phyloP scores from a whole-genome alignment of 2,888 invertebrate species.

The Scaeva pyrastri region DNA sequence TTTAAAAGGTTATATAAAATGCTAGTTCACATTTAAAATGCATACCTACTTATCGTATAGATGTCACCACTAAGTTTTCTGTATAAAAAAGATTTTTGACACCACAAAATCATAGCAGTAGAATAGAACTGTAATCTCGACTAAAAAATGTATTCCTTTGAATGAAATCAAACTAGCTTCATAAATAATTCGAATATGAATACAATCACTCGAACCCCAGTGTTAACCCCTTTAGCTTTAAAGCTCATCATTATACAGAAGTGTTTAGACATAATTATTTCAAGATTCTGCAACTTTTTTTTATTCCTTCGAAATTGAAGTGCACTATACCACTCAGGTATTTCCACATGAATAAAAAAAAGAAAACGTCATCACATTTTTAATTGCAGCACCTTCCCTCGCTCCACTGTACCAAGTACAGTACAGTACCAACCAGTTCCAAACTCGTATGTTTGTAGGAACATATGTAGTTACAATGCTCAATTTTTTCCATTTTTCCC shows the following conservation, averaged over 20 bases:
- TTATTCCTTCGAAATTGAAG: not conserved
- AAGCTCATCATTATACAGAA: not conserved
- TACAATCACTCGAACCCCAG: no score
- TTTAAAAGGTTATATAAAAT: no score
- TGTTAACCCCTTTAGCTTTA: not conserved
- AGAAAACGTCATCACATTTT: conserved; percentile 20
- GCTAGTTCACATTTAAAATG: no score
- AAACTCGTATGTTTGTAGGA: no score
- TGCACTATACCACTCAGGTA: conserved; percentile 16
- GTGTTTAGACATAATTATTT: not conserved
- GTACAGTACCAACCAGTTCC: not conserved
- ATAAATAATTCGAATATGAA: no score
- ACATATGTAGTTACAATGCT: conserved; percentile 14
- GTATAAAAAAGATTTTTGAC: no score
- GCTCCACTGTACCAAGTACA: conserved; percentile 27
- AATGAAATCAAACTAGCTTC: no score
- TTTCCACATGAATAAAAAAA: not conserved
- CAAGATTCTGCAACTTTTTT: not conserved
- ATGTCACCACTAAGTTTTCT: no score
- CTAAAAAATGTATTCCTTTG: no score
- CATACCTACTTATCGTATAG: no score
- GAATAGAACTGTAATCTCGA: no score
- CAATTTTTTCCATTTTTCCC: conserved; percentile 8
- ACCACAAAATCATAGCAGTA: no score
- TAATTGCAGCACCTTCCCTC: conserved; percentile 30